Evolutionary conservation across 1,140 invertebrate genomes (phyloP).

Genomic region (Lordiphosa clarofinis): DNA sequence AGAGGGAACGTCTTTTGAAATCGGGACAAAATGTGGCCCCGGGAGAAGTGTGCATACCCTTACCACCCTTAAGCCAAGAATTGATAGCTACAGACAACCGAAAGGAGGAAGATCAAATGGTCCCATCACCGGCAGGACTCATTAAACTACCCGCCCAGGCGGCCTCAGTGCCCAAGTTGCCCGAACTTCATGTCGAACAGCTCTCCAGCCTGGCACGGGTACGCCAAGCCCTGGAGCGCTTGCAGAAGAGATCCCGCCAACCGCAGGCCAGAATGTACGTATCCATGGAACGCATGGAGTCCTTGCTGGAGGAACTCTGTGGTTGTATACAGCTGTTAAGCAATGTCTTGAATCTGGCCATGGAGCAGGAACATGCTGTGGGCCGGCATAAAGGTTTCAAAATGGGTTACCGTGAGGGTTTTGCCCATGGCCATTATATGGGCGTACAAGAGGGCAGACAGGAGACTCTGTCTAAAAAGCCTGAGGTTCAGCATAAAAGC

Average conservation of each 20-base stretch:
- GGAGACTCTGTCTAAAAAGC: constrained; percentile 2
- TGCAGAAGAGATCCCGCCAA: constrained; percentile 14
- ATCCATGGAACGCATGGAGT: constrained; percentile 33
- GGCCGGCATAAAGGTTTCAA: constrained; percentile 50
- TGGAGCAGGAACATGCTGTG: constrained; percentile 60
- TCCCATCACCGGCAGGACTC: constrained; percentile 18
- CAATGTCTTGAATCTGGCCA: constrained; percentile 54
- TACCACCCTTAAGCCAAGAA: constrained; percentile 1
- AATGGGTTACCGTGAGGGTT: constrained; percentile 53
- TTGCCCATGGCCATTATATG: constrained; percentile 55
- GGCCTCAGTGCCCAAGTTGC: constrained; percentile 26
- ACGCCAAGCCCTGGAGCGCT: constrained; percentile 26
- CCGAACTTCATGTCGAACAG: constrained; percentile 45
- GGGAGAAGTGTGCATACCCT: constrained; percentile 1
- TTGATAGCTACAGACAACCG: neutral
- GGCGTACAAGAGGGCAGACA: constrained; percentile 46
- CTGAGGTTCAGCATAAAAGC: neutral
- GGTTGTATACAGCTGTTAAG: constrained; percentile 37
- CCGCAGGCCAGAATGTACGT: constrained; percentile 14
- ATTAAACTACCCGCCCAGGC: constrained; percentile 31
- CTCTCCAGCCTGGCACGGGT: constrained; percentile 38
- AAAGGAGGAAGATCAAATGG: neutral
- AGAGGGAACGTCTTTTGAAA: constrained; percentile 30
- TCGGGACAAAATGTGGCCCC: constrained; percentile 14
- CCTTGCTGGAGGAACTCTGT: constrained; percentile 27